Conservation (phyloP, 2,888 invertebrate genomes). For the Bombylius discolor region DNA sequence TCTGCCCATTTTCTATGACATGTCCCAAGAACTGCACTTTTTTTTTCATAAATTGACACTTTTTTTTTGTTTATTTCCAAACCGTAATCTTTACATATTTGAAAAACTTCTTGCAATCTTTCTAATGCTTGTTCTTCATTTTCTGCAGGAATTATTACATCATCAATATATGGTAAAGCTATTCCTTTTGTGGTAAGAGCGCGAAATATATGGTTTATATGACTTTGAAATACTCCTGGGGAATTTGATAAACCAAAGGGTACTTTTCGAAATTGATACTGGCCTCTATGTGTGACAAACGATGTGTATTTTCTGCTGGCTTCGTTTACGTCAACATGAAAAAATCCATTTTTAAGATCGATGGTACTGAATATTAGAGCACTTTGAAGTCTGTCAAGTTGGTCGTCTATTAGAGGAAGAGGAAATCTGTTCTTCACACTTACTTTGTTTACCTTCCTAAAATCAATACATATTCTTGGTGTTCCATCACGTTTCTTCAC, state of each 20-base stretch:
- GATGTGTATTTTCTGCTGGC: too few relatives aligned
- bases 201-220: slow-evolving; percentile 13
- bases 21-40: slow-evolving; percentile 19
- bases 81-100: too few relatives aligned
- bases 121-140: slow-evolving; percentile 5
- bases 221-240: slow-evolving; percentile 16
- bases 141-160: slow-evolving; percentile 16
- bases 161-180: slow-evolving; percentile 18
- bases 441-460: slow-evolving; percentile 8
- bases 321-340: too few relatives aligned
- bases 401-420: slow-evolving; percentile 7
- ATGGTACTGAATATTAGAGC: too few relatives aligned
- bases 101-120: slow-evolving; percentile 6
- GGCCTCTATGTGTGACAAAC: too few relatives aligned
- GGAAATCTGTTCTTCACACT: slow-evolving; percentile 4
- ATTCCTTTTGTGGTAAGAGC: slow-evolving; percentile 3
- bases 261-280: slow-evolving; percentile 13
- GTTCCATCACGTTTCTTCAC: slow-evolving; percentile 10
- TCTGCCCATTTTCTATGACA: slow-evolving; percentile 14
- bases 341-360: too few relatives aligned
- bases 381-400: too few relatives aligned
- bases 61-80: slow-evolving; percentile 10
- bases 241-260: slow-evolving; percentile 28
- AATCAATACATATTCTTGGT: slow-evolving; percentile 25
- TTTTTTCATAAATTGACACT: slow-evolving; percentile 10